Percentiles rank a stretch among this genome's conserved stretches.
phyloP scores from a whole-genome alignment of 2,113 vertebrate genomes.

The Pelobates fuscus region DNA sequence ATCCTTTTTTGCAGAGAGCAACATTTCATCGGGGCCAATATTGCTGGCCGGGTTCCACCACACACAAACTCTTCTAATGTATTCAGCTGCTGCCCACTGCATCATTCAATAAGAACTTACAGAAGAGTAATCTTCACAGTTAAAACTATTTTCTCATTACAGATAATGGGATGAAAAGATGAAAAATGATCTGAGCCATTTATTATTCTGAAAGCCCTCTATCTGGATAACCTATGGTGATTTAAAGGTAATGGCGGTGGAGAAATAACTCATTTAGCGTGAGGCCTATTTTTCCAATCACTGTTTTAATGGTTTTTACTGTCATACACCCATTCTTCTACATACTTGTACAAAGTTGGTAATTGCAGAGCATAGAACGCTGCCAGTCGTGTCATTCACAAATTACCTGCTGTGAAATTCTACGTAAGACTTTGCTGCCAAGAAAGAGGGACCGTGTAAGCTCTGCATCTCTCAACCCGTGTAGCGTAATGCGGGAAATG shows the following conservation, averaged over 20 bases:
- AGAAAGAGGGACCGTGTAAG: not conserved
- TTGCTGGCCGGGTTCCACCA: not conserved
- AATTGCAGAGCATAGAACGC: constrained; percentile 52
- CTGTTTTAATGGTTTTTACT: constrained; percentile 67
- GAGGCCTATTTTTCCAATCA: constrained; percentile 62
- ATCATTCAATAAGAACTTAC: constrained; percentile 63
- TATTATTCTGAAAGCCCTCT: constrained; percentile 67
- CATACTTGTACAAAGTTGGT: constrained; percentile 59
- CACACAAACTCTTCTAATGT: not conserved
- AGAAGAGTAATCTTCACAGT: constrained; percentile 67
- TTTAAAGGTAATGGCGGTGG: constrained; percentile 69
- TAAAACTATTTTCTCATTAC: constrained; percentile 73
- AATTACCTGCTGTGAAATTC: not conserved
- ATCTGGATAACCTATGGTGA: constrained; percentile 68
- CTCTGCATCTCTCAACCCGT: not conserved
- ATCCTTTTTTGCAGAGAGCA: not conserved
- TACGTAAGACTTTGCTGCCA: not conserved
- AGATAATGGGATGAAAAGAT: constrained; percentile 73
- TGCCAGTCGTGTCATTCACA: not conserved
- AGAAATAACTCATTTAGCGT: constrained; percentile 72
- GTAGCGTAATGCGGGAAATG: no score
- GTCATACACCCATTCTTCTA: constrained; percentile 53
- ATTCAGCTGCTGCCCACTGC: constrained; percentile 46
- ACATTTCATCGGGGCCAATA: not conserved
- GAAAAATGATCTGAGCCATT: constrained; percentile 71